Evolutionary conservation across 1,140 invertebrate species (phyloP).

Genomic region (Megalopta genalis): DNA sequence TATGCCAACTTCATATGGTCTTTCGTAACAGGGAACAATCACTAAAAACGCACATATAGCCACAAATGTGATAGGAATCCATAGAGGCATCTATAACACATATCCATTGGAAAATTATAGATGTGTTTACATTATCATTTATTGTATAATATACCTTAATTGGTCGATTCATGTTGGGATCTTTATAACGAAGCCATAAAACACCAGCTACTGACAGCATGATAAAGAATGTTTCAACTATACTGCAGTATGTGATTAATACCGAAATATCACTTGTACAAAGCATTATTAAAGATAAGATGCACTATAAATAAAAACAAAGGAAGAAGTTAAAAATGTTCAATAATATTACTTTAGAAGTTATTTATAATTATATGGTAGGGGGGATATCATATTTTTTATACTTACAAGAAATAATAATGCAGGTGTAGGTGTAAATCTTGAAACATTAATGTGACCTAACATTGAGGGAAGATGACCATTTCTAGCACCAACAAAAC

Average conservation of each 20-base stretch:
- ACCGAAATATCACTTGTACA: slow-evolving; percentile 92
- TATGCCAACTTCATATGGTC: slow-evolving; percentile 90
- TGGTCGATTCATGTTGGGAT: slow-evolving; percentile 85
- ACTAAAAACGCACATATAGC: slow-evolving; percentile 91
- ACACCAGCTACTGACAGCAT: slow-evolving; percentile 92
- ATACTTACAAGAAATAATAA: slow-evolving; percentile 92
- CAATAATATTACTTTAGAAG: no score
- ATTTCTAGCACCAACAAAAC: slow-evolving; percentile 95
- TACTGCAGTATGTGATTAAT: slow-evolving; percentile 96
- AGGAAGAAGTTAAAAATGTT: no score
- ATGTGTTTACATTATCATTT: slow-evolving; percentile 9
- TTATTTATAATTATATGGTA: background rate
- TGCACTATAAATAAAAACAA: slow-evolving; percentile 82
- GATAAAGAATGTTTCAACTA: slow-evolving; percentile 97
- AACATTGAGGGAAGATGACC: slow-evolving; percentile 94
- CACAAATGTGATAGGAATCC: slow-evolving; percentile 91
- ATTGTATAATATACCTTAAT: slow-evolving; percentile 82
- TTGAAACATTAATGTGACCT: slow-evolving; percentile 91
- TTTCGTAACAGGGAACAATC: slow-evolving; percentile 88
- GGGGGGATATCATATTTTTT: background rate
- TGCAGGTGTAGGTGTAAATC: slow-evolving; percentile 94
- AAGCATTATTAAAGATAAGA: slow-evolving; percentile 90
- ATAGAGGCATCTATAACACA: slow-evolving; percentile 82
- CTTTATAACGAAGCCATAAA: slow-evolving; percentile 90
- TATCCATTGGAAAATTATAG: slow-evolving; percentile 12